Conservation (phyloP, 2,113 vertebrate species). For the Tetraodon nigroviridis region DNA sequence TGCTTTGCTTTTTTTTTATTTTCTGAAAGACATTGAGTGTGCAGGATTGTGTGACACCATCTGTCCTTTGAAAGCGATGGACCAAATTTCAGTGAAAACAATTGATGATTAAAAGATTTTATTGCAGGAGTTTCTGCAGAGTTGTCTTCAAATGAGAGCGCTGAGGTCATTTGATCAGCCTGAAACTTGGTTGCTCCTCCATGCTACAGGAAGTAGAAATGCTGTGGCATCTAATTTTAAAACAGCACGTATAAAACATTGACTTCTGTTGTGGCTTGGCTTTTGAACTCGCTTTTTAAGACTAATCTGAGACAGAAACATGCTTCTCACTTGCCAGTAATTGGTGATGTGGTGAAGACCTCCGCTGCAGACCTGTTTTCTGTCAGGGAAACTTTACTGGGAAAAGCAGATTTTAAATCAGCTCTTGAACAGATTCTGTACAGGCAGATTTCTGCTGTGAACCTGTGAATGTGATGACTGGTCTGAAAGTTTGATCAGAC, state of each 20-base stretch:
- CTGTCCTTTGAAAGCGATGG: constrained; percentile 61
- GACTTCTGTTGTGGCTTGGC: constrained; percentile 49
- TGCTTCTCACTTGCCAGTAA: constrained; percentile 67
- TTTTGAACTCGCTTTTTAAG: constrained; percentile 57
- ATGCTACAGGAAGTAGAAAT: constrained; percentile 48
- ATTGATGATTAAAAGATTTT: constrained; percentile 71
- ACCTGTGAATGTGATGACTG: constrained; percentile 66
- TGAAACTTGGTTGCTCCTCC: constrained; percentile 53
- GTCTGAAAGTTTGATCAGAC: constrained; percentile 60
- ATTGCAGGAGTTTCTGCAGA: constrained; percentile 51
- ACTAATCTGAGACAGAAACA: constrained; percentile 58
- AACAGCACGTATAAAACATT: constrained; percentile 32
- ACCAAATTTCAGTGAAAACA: constrained; percentile 61
- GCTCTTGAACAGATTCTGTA: constrained; percentile 77
- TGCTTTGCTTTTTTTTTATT: constrained; percentile 36
- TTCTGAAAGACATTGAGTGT: constrained; percentile 36
- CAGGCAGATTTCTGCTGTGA: constrained; percentile 70
- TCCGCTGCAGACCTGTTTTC: constrained; percentile 55
- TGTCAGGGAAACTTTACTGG: constrained; percentile 68
- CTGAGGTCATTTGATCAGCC: constrained; percentile 62
- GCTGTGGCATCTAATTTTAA: constrained; percentile 57
- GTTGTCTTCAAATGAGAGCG: constrained; percentile 53
- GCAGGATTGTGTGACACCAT: constrained; percentile 34
- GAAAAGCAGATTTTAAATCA: constrained; percentile 80
- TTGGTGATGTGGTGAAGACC: constrained; percentile 61